Base-by-base conservation (phyloP, 1,140 invertebrate species). In the Oncopodura yosiiana region DNA sequence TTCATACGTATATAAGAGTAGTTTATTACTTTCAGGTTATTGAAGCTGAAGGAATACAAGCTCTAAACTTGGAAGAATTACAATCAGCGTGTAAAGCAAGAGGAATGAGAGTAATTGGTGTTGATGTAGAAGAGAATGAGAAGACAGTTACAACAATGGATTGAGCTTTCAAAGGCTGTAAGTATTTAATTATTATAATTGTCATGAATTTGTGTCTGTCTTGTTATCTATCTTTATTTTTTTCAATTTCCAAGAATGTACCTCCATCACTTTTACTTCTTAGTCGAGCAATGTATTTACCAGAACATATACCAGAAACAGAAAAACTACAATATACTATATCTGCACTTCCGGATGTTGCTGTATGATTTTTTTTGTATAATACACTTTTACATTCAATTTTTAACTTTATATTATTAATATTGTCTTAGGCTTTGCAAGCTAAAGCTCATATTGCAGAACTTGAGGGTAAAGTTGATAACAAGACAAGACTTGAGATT, bases 51-150 rank as follows among this genome's bases (percentile, higher is more conserved):
- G 94, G 95, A 23, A 78, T 99, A 8, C 86, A 94, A 53, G 82
- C 81, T 30, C 73, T 99, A 58, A 90, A 83, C 38, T 77, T 87
- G 16, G 73, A 76, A 38, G 95, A 99, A 73, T 73, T 99, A 12
- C 95, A 99, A 69, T 80, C 85, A 65, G 92, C 93, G 0, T 95
- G 90, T 68, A 76, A 89, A 65, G 81, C 90, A 0, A 74, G 95
- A 55, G 95, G 94, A 3, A 99, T 99, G 95, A 76, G 94, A 61
- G 89, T 94, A 1, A 84, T 96, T 67, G 95, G 95, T 60, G 75
- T 99, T 42, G 83, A 90, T 4, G 88, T 94, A 68, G 81, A 86
- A n/a, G 52, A 76, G 87, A 39, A 74, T 99, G 30, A 75, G 79
- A 29, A 78, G 81, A 32, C 95, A 99, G 68, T 70, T 99, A 19